Conservation (phyloP, 1,140 invertebrate genomes). For the Dendrolimus kikuchii region DNA sequence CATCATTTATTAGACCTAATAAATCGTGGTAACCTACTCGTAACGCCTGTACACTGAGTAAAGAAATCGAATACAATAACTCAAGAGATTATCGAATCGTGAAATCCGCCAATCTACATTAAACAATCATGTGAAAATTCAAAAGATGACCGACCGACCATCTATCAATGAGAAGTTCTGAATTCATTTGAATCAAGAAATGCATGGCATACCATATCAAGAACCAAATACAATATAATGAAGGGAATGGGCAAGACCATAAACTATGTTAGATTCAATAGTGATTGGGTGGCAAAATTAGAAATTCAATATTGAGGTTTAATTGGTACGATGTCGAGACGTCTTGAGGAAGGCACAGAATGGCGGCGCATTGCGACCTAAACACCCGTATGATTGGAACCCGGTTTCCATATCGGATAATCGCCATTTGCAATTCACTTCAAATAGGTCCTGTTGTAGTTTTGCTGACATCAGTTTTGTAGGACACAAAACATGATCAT, state of each 20-base stretch:
- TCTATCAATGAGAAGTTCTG: no score
- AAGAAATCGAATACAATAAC: no score
- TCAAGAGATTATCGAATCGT: no score
- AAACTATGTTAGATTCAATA: background rate
- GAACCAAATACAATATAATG: background rate
- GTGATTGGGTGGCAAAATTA: background rate
- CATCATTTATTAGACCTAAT: no score
- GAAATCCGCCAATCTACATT: no score
- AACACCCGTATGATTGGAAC: conserved; percentile 32
- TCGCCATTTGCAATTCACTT: conserved; percentile 39
- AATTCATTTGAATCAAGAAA: no score
- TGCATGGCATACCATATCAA: no score
- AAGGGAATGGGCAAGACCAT: background rate
- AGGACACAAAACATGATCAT: no score
- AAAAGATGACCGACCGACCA: no score
- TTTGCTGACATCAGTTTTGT: background rate
- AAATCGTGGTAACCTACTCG: no score
- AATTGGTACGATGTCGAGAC: conserved; percentile 35
- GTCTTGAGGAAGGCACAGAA: conserved; percentile 18
- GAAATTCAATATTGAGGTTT: conserved; percentile 11
- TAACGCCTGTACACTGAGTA: no score
- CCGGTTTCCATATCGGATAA: conserved; percentile 26
- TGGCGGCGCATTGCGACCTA: conserved; percentile 25
- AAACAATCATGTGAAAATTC: no score
- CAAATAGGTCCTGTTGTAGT: background rate